Evolutionary conservation across 92 coral and sea anemone species (phyloP).

Genomic region (Parazoanthus darwini): DNA sequence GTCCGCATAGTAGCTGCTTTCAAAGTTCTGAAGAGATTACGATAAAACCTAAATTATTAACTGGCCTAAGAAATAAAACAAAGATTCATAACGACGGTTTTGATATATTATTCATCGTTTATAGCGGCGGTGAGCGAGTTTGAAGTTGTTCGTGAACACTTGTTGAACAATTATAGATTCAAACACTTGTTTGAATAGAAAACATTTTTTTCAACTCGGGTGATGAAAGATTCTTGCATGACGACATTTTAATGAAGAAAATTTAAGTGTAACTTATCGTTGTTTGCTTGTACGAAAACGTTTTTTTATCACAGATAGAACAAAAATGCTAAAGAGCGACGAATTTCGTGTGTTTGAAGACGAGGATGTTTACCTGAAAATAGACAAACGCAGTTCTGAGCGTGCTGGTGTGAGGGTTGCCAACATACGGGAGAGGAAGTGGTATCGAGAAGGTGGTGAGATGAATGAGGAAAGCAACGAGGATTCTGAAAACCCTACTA

Average conservation of each 20-base stretch:
- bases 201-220: neutral
- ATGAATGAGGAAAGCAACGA: neutral
- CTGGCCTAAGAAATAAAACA: neutral
- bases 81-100: neutral
- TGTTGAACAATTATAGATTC: neutral
- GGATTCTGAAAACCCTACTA: neutral
- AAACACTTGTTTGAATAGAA: neutral
- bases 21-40: neutral
- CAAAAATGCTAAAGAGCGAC: conserved; percentile 17
- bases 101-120: neutral
- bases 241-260: neutral
- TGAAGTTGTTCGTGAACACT: neutral
- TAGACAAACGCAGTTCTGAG: neutral
- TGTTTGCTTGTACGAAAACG: neutral
- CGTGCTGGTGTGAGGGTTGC: neutral
- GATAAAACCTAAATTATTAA: neutral
- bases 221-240: neutral
- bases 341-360: neutral
- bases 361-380: neutral
- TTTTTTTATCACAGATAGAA: neutral
- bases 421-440: neutral
- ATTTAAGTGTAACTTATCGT: neutral
- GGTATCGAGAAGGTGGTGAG: neutral
- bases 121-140: neutral
- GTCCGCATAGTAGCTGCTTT: too few species aligned